Evolutionary conservation across 2,113 vertebrate genomes (phyloP), one percentile per base, ranked within the genome.

Genomic region (Zosterops japonicus): DNA sequence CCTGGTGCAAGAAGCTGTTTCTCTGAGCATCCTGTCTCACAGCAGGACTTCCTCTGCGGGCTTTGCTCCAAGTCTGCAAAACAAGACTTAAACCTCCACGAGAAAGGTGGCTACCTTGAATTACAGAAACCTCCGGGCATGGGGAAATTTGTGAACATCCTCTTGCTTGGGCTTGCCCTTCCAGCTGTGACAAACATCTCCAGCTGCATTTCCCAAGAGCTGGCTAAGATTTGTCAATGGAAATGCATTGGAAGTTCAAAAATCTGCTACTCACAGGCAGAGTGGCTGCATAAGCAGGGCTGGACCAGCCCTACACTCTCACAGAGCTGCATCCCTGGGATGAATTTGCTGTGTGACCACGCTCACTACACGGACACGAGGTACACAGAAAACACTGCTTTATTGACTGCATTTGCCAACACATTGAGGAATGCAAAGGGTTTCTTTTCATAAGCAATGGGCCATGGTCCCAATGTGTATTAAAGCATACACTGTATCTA

Each of bases 381-480:
- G 71, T 98, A 98, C 98, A 99, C 99, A 98, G 98, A 99, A 99
- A 99, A 99, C 98, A 99, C 98, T 98, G 98, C 98, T 99, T 99
- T 99, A 99, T 99, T 99, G 98, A 99, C 98, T 99, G 98, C 98
- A 98, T 98, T 98, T 98, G 98, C 98, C 98, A 98, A 99, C 98
- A 99, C 98, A 98, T 74, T 96, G 98, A 98, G 98, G 98, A 98
- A 97, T 98, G 98, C 97, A 97, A 96, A 97, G 96, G 97, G 86
- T 94, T 80, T 80, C 76, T 80, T 85, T 84, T 17, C 88, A 61
- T 90, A 87, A 97, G 97, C 96, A 96, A 97, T 96, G 94, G 96
- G 95, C 97, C 96, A 64, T 96, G 97, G 96, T 96, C 97, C 95
- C 97, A 95, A 96, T 94, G 97, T 97, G 97, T 97, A 97, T 97